phyloP scores from a whole-genome alignment of 2,113 vertebrate species.

The Tamias sibiricus region DNA sequence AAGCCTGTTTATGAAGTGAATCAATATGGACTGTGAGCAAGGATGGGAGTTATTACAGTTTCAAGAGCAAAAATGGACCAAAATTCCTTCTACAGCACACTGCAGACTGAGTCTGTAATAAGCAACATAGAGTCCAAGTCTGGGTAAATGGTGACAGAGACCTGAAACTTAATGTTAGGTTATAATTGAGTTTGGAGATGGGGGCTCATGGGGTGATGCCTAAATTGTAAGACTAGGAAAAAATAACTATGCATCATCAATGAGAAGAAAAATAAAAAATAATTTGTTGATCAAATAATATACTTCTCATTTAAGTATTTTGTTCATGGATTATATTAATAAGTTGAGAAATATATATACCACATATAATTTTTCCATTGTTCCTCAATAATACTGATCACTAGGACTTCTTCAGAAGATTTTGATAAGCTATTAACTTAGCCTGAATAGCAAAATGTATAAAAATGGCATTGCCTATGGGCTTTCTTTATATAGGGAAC shows the following conservation, averaged over 20 bases:
- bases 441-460: constrained; percentile 55
- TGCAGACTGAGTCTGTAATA: background rate
- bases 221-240: background rate
- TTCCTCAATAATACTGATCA: constrained; percentile 57
- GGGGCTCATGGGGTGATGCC: background rate
- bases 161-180: background rate
- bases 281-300: background rate
- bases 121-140: background rate
- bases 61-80: background rate
- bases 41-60: background rate
- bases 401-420: constrained; percentile 37
- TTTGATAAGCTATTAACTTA: constrained; percentile 45
- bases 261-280: background rate
- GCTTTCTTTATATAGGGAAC: constrained; percentile 48
- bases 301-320: background rate
- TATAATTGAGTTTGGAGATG: background rate
- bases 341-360: background rate
- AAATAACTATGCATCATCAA: background rate
- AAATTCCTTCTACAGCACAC: background rate
- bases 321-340: background rate
- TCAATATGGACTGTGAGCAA: background rate
- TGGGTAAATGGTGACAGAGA: background rate
- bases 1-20: background rate
- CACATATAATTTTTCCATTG: constrained; percentile 12
- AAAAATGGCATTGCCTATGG: constrained; percentile 55